These are phyloP conservation scores for Isichthys henryi DNA, from an alignment of 2,113 vertebrate species.

Conservation along the genomic window DNA sequence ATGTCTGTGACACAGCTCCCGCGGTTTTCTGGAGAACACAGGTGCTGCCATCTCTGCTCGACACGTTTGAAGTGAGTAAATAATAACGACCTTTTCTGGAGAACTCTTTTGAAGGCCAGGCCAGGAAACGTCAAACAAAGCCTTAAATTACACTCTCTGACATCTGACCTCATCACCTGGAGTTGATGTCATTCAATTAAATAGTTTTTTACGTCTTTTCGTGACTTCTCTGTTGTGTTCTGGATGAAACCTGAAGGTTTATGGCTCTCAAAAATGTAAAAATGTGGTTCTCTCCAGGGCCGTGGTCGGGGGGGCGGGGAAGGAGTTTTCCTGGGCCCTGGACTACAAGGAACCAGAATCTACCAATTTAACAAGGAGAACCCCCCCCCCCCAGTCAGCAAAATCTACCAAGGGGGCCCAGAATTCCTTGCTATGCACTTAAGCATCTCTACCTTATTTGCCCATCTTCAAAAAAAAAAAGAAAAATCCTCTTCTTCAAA, in stretches of 20 bases:
- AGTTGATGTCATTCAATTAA: neutral
- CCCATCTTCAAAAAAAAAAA: neutral
- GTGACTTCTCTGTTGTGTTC: neutral
- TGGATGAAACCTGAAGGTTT: neutral
- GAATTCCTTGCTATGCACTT: neutral
- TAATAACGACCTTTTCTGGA: neutral
- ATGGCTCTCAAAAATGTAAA: neutral
- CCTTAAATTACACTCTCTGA: neutral
- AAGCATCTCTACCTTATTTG: neutral
- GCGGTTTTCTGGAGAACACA: slow-evolving; percentile 20
- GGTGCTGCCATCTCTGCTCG: neutral
- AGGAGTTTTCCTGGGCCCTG: neutral
- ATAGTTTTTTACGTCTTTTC: neutral
- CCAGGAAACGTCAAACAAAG: neutral
- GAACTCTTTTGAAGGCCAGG: neutral
- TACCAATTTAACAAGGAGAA: neutral
- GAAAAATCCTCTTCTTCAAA: neutral
- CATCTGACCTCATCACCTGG: neutral
- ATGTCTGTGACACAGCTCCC: slow-evolving; percentile 19
- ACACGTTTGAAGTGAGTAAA: neutral
- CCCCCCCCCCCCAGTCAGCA: neutral
- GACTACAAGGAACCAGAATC: neutral
- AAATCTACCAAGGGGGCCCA: neutral
- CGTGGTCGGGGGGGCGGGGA: neutral
- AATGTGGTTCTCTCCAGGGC: neutral